Base-by-base conservation (phyloP, 2,113 vertebrate genomes). In the Phylloscopus whistleri region DNA sequence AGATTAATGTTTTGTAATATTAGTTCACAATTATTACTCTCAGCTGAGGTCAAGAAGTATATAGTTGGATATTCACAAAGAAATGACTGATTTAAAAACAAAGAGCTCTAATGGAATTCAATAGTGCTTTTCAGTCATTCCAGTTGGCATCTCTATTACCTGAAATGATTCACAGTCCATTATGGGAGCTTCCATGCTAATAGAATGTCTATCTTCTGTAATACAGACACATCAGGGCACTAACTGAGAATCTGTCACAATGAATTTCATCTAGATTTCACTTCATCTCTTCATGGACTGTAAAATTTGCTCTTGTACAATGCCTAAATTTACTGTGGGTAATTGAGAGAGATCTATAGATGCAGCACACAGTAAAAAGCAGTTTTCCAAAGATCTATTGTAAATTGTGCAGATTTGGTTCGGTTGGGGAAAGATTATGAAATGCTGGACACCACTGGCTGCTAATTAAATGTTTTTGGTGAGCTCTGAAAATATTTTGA, bases 11-110 rank as follows among this genome's bases (percentile, higher is more conserved):
- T 97, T 97, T 98, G 97, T 97, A 96, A 98, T 98, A 98, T 98
- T 97, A 98, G 97, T 97, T 96, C 96, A 98, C 98, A 98, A 98
- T 98, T 98, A 98, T 97, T 97, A 97, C 93, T 98, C 67, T 88
- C 94, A 96, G 97, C 96, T 96, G 95, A 98, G 98, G 97, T 98
- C 98, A 98, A 98, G 98, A 97, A 98, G 97, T 98, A 98, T 97
- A 97, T 97, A 98, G 98, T 97, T 97, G 96, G 96, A 97, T 98
- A 98, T 98, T 98, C 97, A 98, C 98, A 97, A 97, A 98, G 98
- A 98, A 98, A 98, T 98, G 98, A 98, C 98, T 99, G 98, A 98
- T 99, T 99, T 98, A 99, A 98, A 98, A 99, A 98, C 98, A 98
- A 98, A 98, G 97, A 97, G 97, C 98, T 98, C 97, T 99, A 99